phyloP scores from a whole-genome alignment of 2,888 invertebrate species.

The Heteromyza rotundicornis region DNA sequence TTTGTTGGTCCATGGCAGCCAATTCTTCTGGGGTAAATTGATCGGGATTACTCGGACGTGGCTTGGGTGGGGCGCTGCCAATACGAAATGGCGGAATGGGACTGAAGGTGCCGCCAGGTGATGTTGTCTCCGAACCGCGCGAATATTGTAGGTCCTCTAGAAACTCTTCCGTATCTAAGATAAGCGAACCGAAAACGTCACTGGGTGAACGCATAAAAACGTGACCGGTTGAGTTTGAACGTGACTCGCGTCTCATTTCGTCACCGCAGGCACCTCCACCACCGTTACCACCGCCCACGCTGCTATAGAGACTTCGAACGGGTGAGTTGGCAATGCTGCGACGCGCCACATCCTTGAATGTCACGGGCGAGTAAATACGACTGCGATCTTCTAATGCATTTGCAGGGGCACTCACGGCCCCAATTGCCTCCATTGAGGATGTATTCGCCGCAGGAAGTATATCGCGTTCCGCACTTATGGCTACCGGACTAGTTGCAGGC shows the following conservation, averaged over 20 bases:
- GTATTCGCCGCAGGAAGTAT: slow-evolving; percentile 8
- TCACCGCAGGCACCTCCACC: slow-evolving; percentile 29
- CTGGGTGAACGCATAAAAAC: slow-evolving; percentile 66
- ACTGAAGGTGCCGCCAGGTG: slow-evolving; percentile 40
- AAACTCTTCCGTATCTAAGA: slow-evolving; percentile 68
- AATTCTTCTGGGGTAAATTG: slow-evolving; percentile 60
- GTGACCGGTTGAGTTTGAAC: slow-evolving; percentile 74
- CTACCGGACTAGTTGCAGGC: slow-evolving; percentile 30
- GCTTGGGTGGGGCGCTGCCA: slow-evolving; percentile 64
- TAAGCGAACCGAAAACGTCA: slow-evolving; percentile 67
- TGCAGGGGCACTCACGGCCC: slow-evolving; percentile 49
- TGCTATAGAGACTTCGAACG: slow-evolving; percentile 63
- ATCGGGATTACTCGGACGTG: slow-evolving; percentile 55
- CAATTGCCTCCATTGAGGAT: neutral
- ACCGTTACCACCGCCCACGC: neutral
- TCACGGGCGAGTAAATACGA: slow-evolving; percentile 82
- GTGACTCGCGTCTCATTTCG: slow-evolving; percentile 66
- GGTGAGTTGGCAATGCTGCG: slow-evolving; percentile 80
- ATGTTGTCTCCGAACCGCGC: slow-evolving; percentile 51
- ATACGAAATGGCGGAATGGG: slow-evolving; percentile 68
- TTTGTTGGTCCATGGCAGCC: slow-evolving; percentile 54
- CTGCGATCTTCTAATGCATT: slow-evolving; percentile 66
- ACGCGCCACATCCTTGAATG: slow-evolving; percentile 82
- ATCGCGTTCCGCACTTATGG: slow-evolving; percentile 14
- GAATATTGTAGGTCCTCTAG: slow-evolving; percentile 61